Base-by-base conservation (phyloP, 2,113 vertebrate genomes). In the Athene noctua region DNA sequence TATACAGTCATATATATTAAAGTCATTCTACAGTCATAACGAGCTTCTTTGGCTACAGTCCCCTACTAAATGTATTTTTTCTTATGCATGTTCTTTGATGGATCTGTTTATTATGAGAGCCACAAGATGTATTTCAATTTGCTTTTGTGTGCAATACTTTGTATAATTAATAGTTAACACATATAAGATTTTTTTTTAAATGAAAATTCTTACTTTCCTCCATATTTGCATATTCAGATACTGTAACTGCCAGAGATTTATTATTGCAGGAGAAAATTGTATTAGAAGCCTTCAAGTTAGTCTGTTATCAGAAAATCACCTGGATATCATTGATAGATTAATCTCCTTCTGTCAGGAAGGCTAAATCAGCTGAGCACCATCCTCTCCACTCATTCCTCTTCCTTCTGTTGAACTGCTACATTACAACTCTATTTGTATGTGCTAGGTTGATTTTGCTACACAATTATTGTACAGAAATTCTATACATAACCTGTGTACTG, bases 31-130 rank as follows among this genome's bases (percentile, higher is more conserved):
- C 13, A 79, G 55, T 71, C 61, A 73, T 57, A 78, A 92, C 3
- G 9, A 66, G 73, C 85, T 80, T 65, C 67, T 95, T 86, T 92
- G 90, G 86, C 90, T 91, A 92, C 63, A 68, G 51, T 88, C 51
- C 62, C 81, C 78, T 82, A 52, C 74, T 74, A 78, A 96, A 93
- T 20, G 29, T 73, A 40, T 58, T 73, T 38, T 18, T 88, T 72
- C n/a, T 65, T 84, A 55, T 42, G 81, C 61, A 30, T 42, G 12
- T 36, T 71, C 62, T 80, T 75, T 72, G 55, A 95, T 88, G 29
- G 80, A 95, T 71, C 21, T 71, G 42, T 87, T 94, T 90, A 80
- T 92, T 62, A 40, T 3, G 78, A 91, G 15, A 85, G 25, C 40
- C 72, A 71, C 61, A 89, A 49, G 49, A 73, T 23, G 23, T 9